Evolutionary conservation across 2,113 vertebrate species (phyloP).

Genomic region (Thamnophis sirtalis): DNA sequence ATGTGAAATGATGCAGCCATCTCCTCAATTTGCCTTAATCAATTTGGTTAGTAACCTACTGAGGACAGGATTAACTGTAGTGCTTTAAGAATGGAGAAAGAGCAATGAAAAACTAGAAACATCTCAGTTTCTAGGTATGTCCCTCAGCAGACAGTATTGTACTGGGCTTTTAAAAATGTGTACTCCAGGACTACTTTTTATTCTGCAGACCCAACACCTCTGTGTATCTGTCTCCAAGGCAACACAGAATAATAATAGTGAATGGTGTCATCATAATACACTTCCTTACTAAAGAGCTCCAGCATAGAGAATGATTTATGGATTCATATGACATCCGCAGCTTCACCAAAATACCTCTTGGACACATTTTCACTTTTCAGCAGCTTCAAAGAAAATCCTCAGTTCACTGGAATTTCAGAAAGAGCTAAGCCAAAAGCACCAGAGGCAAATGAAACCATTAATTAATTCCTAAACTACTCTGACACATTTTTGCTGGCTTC

Average conservation of each 20-base stretch:
- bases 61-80: background rate
- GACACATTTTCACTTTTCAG: constrained; percentile 46
- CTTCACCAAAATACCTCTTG: constrained; percentile 47
- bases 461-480: constrained; percentile 1
- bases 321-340: constrained; percentile 56
- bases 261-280: constrained; percentile 65
- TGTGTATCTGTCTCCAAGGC: constrained; percentile 60
- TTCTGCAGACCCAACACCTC: constrained; percentile 55
- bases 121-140: background rate
- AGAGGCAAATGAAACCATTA: background rate
- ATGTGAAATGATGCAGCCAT: background rate
- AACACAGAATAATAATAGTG: constrained; percentile 63
- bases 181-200: constrained; percentile 52
- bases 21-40: background rate
- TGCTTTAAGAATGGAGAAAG: background rate
- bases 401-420: background rate
- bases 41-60: background rate
- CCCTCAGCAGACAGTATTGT: constrained; percentile 30
- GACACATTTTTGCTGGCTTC: background rate
- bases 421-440: background rate
- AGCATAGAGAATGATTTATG: constrained; percentile 66
- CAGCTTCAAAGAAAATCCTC: constrained; percentile 20
- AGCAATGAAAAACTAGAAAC: background rate
- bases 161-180: constrained; percentile 37
- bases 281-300: constrained; percentile 62